Base-by-base conservation (phyloP, 2,888 invertebrate genomes). In the Acanthococcus lagerstroemiae region DNA sequence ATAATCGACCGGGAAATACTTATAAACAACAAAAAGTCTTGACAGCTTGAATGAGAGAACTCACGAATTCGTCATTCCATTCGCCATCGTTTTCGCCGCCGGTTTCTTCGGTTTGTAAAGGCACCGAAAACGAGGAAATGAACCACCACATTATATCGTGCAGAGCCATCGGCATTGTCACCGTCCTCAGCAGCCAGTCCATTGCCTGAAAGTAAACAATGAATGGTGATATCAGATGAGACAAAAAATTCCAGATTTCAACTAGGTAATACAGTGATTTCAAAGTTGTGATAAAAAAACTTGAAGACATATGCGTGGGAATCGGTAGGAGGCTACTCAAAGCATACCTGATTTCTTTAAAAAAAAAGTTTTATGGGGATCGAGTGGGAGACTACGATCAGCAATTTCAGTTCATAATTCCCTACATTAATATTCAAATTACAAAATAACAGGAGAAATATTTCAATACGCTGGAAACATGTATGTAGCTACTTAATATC, bases 91-190 rank as follows among this genome's bases (percentile, higher is more conserved):
- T 44, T 24, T 69, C 68, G 12, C 9, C 45, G 44, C 63, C 19
- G 4, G 48, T 65, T 25, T 65, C 68, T 1, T 56, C 24, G 0
- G 60, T 17, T n/a, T 56, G 58, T 1, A 68, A 50, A n/a, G 67
- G 67, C 2, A 67, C 65, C 9, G 68, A 68, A 25, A 95, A 79
- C 0, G 95, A 88, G 15, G 87, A 85, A 22, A 94, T 90, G 75
- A 95, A 94, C 89, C 93, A 95, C 96, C 96, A 96, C 75, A 97
- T 83, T 9, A 96, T 81, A 77, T 97, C 96, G 73, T 96, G 95
- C 21, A 97, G 82, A 74, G 92, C 89, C 4, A 87, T 86, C 3
- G 93, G 88, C 75, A 93, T 93, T 0, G 94, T 93, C 0, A 94
- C 90, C 61, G 88, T 92, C 60, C 93, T 83, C 54, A 97, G 78